Evolutionary conservation across 30 jellyfish, hydroid and myxozoan genomes (phyloP), one percentile per base, ranked within the genome.

Genomic region (Chironex yamaguchii): DNA sequence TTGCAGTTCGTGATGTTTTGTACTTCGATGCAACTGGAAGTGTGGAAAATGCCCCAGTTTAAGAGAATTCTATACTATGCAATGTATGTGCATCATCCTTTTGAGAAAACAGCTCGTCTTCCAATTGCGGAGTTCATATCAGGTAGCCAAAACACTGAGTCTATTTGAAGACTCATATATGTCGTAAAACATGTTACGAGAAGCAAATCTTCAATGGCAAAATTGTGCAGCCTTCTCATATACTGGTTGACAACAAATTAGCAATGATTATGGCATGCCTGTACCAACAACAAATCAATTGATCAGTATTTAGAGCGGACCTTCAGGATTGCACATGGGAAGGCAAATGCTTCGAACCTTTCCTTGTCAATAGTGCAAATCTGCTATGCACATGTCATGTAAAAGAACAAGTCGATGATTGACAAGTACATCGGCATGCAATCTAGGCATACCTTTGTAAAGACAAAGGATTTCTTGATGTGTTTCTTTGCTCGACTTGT

Each of bases 1-100:
- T 29, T 22, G 63, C 34, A 27, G 31, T 25, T 51, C 36, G 49
- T 33, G 84, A 62, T 69, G 62, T 78, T 4, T 50, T 78, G 9
- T 78, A 78, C 50, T 26, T 73, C 29, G 87, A 73, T 48, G 87
- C 87, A 35, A 78, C 90, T 1, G 85, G 90, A 70, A 24, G 51
- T 9, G 84, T 62, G 2, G 49, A 72, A 36, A 36, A 69, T 24
- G 1, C 52, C 64, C 30, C 30, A 62, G 76, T 62, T 81, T 11
- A 26, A 72, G 23, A 81, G 32, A 63, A 29, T 63, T 42, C 49
- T 81, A 2, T 67, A 63, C 36, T 81, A 63, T 24, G 54, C 76
- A 29, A 78, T 67, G 1, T 72, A 63, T 1, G 52, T 78, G 31
- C 81, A 82, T 4, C 90, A 78, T 78, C 90, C 90, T 1, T 78